These are phyloP conservation scores for Phragmatobia fuliginosa DNA, from an alignment of 2,888 invertebrate genomes.

Conservation along the genomic window DNA sequence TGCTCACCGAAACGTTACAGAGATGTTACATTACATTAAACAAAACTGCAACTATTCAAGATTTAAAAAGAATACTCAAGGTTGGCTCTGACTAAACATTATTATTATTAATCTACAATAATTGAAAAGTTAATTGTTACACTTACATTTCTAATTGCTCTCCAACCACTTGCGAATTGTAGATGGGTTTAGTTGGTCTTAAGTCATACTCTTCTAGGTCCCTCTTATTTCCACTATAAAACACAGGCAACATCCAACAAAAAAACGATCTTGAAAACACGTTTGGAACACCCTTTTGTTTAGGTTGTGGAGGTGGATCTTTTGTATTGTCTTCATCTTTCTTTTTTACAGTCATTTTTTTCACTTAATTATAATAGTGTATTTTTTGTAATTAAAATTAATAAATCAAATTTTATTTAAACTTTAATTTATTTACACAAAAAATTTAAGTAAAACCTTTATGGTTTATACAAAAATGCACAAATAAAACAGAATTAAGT, in stretches of 20 bases:
- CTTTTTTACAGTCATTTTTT: conserved; percentile 25
- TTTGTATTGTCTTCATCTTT: conserved; percentile 46
- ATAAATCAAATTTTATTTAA: not conserved
- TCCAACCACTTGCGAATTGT: conserved; percentile 90
- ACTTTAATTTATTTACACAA: not conserved
- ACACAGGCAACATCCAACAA: conserved; percentile 92
- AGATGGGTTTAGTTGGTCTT: conserved; percentile 89
- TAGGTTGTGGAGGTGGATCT: conserved; percentile 32
- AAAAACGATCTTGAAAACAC: conserved; percentile 88
- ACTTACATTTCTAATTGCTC: conserved; percentile 89
- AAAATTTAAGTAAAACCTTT: not conserved
- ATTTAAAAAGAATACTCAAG: not conserved
- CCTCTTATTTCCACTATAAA: conserved; percentile 91
- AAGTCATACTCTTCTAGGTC: conserved; percentile 91
- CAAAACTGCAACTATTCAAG: not conserved
- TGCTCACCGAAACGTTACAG: too few relatives aligned
- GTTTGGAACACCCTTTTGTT: conserved; percentile 65
- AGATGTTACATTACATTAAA: not conserved
- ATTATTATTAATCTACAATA: not conserved
- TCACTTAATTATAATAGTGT: not conserved
- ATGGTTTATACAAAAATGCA: not conserved
- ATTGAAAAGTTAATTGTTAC: not conserved
- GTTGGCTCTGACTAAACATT: not conserved
- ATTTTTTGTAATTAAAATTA: not conserved
- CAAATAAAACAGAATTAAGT: not conserved